These are phyloP conservation scores for Rhinella marina DNA, from an alignment of 2,797 vertebrate species.

Conservation along the genomic window DNA sequence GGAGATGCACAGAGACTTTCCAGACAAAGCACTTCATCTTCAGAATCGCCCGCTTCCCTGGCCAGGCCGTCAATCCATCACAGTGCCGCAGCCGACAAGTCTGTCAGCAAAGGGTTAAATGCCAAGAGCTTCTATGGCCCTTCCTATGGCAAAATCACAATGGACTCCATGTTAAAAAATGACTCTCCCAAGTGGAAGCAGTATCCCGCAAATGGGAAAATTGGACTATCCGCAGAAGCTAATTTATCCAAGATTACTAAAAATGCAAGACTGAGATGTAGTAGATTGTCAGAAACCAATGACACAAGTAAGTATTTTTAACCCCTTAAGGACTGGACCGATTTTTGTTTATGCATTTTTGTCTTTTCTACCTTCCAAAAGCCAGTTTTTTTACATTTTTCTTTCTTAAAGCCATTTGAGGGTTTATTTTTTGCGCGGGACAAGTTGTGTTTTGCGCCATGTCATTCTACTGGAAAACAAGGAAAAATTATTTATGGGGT, in stretches of 20 bases:
- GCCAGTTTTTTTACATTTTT: too few species aligned
- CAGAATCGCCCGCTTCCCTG: conserved; percentile 71
- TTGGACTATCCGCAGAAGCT: conserved; percentile 72
- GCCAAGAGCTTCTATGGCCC: conserved; percentile 84
- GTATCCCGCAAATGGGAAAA: conserved; percentile 79
- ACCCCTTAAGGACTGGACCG: too few species aligned
- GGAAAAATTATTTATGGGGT: too few species aligned
- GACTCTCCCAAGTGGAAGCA: conserved; percentile 74
- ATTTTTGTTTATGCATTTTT: too few species aligned
- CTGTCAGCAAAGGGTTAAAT: conserved; percentile 74
- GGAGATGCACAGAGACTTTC: conserved; percentile 76
- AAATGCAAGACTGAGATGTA: conserved; percentile 73
- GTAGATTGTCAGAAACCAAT: conserved; percentile 81
- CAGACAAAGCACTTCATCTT: conserved; percentile 71
- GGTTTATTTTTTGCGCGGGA: too few species aligned
- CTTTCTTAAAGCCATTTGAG: too few species aligned
- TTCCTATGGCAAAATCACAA: conserved; percentile 70
- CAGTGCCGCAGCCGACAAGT: conserved; percentile 77
- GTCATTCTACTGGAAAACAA: too few species aligned
- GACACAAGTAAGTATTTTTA: conserved; percentile 87
- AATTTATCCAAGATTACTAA: conserved; percentile 75
- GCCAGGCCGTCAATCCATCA: conserved; percentile 84
- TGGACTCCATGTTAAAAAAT: conserved; percentile 75
- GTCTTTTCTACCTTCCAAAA: neutral
- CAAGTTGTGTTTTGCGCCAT: too few species aligned